These are phyloP conservation scores for Lasioglossum baleicum DNA, from an alignment of 1,140 invertebrate species.

Conservation along the genomic window DNA sequence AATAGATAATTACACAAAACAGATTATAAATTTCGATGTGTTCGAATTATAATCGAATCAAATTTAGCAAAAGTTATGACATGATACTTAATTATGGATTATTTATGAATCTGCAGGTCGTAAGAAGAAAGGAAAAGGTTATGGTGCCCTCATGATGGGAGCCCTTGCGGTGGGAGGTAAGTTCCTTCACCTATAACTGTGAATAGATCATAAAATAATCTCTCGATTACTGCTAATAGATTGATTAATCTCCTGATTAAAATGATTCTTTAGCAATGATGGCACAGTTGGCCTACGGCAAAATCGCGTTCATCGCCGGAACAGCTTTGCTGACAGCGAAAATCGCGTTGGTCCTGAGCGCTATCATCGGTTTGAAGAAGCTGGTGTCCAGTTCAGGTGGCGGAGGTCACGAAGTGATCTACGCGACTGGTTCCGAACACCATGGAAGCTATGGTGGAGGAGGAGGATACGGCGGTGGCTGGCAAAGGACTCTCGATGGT, in stretches of 20 bases:
- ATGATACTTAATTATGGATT: too few relatives aligned
- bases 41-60: neutral
- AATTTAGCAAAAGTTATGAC: conserved; percentile 1
- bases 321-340: conserved; percentile 85
- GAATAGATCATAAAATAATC: too few relatives aligned
- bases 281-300: conserved; percentile 84
- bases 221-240: too few relatives aligned
- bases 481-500: conserved; percentile 80
- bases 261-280: conserved; percentile 78
- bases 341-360: conserved; percentile 84
- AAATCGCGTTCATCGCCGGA: conserved; percentile 84
- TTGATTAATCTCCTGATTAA: neutral
- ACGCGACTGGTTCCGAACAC: conserved; percentile 78
- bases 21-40: too few relatives aligned
- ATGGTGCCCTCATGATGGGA: conserved; percentile 82
- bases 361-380: conserved; percentile 84
- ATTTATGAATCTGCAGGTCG: conserved; percentile 68
- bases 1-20: too few relatives aligned
- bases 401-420: conserved; percentile 82
- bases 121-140: conserved; percentile 78
- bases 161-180: conserved; percentile 83
- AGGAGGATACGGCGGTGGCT: conserved; percentile 63
- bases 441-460: conserved; percentile 74
- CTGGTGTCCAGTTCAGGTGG: conserved; percentile 79
- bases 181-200: too few relatives aligned